phyloP scores from a whole-genome alignment of 2,888 invertebrate genomes.

The Drosophila yooni region DNA sequence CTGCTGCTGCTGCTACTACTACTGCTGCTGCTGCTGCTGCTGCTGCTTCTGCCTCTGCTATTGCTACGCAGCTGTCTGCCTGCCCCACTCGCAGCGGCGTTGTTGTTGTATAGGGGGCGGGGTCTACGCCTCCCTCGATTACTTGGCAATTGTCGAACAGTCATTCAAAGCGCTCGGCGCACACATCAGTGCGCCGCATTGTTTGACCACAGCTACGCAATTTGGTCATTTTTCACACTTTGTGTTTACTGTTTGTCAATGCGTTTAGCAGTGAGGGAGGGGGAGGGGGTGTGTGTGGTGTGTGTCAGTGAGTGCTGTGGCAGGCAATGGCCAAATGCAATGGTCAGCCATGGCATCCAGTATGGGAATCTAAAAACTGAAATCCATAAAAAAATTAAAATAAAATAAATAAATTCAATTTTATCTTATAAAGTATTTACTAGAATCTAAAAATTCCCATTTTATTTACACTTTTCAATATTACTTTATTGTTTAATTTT shows the following conservation, averaged over 20 bases:
- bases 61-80: conserved; percentile 22
- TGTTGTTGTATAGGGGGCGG: conserved; percentile 8
- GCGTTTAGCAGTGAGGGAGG: not conserved
- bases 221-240: conserved; percentile 32
- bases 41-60: conserved; percentile 8
- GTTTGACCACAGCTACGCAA: conserved; percentile 42
- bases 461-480: not conserved
- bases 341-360: not conserved
- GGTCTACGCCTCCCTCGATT: conserved; percentile 8
- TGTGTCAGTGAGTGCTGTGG: not conserved
- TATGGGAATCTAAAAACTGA: not conserved
- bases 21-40: not conserved
- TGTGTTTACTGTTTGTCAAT: conserved; percentile 10
- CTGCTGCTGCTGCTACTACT: not conserved
- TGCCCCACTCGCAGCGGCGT: conserved; percentile 16
- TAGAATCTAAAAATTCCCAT: not conserved
- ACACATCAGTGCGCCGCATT: conserved; percentile 59
- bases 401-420: not conserved
- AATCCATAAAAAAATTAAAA: not conserved
- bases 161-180: conserved; percentile 35
- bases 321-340: not conserved
- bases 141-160: conserved; percentile 50
- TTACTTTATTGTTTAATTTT: not conserved
- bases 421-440: not conserved
- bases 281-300: not conserved